A percentile compares a stretch with the other conserved stretches of the same genome.
Evolutionary conservation across 2,888 invertebrate species (phyloP).

Genomic region (Pachliopta kotzebuea): DNA sequence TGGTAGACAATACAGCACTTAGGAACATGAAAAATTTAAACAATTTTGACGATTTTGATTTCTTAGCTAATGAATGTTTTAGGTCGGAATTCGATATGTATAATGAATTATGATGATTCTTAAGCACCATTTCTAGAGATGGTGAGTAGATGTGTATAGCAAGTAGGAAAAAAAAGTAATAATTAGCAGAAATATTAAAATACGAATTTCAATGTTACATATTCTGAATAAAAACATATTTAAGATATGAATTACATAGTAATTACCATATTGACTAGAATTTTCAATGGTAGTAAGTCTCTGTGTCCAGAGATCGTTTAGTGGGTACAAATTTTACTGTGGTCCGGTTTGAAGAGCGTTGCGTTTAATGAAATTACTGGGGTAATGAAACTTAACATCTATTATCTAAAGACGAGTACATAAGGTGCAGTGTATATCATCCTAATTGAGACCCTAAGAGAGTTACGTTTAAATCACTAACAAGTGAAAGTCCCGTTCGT

Average conservation of each 20-base stretch:
- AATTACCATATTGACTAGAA: neutral
- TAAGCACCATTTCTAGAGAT: slow-evolving; percentile 8
- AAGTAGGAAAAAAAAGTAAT: slow-evolving; percentile 17
- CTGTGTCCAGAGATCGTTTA: no score
- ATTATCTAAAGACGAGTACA: no score
- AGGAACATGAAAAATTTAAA: slow-evolving; percentile 15
- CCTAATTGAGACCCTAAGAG: no score
- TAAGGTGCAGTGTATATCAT: no score
- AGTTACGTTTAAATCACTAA: no score
- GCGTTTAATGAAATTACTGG: no score
- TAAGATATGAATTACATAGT: neutral
- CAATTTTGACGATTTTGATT: slow-evolving; percentile 8
- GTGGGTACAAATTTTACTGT: no score
- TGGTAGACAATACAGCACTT: slow-evolving; percentile 27
- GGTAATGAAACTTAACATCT: no score
- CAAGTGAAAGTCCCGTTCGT: no score
- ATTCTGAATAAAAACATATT: slow-evolving; percentile 8
- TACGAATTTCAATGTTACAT: slow-evolving; percentile 13
- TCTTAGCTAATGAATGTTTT: slow-evolving; percentile 18
- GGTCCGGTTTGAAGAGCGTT: no score
- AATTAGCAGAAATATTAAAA: slow-evolving; percentile 3
- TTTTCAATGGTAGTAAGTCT: neutral
- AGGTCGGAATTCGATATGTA: slow-evolving; percentile 1
- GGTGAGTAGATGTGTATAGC: slow-evolving; percentile 33
- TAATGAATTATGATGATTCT: slow-evolving; percentile 8